Base-by-base conservation (phyloP, 2,113 vertebrate genomes). In the Prochilodus magdalenae region DNA sequence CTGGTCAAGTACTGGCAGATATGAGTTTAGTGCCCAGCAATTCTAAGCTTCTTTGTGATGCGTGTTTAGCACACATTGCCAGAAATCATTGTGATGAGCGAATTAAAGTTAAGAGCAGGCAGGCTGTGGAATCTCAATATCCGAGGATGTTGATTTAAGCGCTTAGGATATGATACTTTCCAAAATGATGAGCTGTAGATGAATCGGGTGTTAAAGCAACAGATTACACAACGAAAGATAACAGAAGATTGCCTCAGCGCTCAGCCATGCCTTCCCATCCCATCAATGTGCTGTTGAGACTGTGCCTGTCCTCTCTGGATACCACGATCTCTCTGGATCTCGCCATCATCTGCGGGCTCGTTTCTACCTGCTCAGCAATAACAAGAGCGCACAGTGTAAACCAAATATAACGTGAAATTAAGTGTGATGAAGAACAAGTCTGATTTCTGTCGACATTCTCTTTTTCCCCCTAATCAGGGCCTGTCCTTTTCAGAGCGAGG, bases 101-200 rank as follows among this genome's bases (percentile, higher is more conserved):
- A 74, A 81, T 81, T 51, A 55, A 81, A 57, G 24, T 5, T 81
- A 74, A 81, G 80, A 81, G n/a, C 62, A 75, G 72, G 18, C 72
- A 81, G 72, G 80, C 72, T 75, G 33, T 73, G 74, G 29, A 51
- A 47, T 75, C 66, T 75, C 73, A 69, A 59, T 30, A 55, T 67
- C 62, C 60, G 40, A 66, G 53, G n/a, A 74, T 40, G 51, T 55
- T 81, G 47, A 74, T 55, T 67, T 57, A 81, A 67, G 60, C 67
- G 14, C 63, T 81, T 36, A 29, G 60, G 72, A 60, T 69, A 53
- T 33, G 65, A 47, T 70, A 70, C 22, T 44, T 24, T n/a, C 49
- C 51, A 40, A 70, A 44, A 59, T 13, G 33, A 62, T 16, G 40
- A 72, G 65, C 67, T 62, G n/a, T 59, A 59, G 70, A 80, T 69